Base-by-base conservation (phyloP, 2,888 invertebrate species). In the Amiota mariae region DNA sequence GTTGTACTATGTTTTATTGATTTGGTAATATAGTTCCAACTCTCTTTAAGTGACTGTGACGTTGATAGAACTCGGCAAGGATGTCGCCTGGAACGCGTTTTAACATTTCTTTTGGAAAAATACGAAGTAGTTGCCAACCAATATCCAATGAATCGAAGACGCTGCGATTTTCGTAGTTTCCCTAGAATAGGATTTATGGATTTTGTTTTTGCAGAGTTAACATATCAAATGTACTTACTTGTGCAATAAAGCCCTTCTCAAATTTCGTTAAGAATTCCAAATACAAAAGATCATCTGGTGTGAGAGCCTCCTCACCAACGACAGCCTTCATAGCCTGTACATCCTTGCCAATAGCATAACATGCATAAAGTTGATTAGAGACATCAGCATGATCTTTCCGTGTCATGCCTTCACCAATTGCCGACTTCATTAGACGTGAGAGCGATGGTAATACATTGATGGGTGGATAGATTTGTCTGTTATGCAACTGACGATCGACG, bases 31-130 rank as follows among this genome's bases (percentile, higher is more conserved):
- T 36, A 36, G n/a, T n/a, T 8, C 12, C 54, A 3, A n/a, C 54
- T 4, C 6, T 51, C 6, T 10, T 51, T 8, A n/a, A 51, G 54
- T n/a, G 51, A 51, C 51, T 51, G 3, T 18, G 8, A 11, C 66
- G 66, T 11, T n/a, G 98, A 91, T 99, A 99, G 93, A 97, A 99
- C 91, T 99, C 98, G 59, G 98, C 97, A 87, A 99, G 93, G 73
- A 95, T 95, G 79, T 93, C 93, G 67, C 97, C 96, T 36, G 98
- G 99, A 90, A 99, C 99, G 93, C 99, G 95, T 91, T 99, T 99
- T 87, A 99, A 92, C 98, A 99, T 98, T 91, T 99, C 99, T 92
- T 98, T 98, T 84, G 99, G 99, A 97, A 99, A 99, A 92, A 99
- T 99, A 93, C 99, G 97, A 78, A 99, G 93, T 85, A 99, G 91